Base-by-base conservation (phyloP, 2,113 vertebrate species). In the Dicentrarchus labrax region DNA sequence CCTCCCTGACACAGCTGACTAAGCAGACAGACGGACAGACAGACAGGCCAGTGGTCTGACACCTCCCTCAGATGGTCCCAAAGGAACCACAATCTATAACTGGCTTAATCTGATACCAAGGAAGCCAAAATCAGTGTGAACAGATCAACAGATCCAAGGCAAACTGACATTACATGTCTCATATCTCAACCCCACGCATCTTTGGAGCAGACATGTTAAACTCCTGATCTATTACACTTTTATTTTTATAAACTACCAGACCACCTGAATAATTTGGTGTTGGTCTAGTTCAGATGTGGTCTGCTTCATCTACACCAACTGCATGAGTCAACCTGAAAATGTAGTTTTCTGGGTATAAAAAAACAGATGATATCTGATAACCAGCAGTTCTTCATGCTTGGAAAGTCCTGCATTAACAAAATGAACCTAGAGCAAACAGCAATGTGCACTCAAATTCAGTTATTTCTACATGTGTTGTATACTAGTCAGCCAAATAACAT, bases 1-100 rank as follows among this genome's bases (percentile, higher is more conserved):
- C n/a, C 59, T 60, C 30, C 5, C 54, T 72, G 80, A 72, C 81
- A 82, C 68, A 76, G 73, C 74, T 77, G 80, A 90, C 54, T 75
- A 16, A 82, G 73, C 78, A 78, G 77, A 76, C 57, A 47, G 56
- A 88, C 16, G 21, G 80, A 68, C 36, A 3, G 48, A 15, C 36
- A 3, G 48, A 12, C 83, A 15, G 68, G 39, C 71, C 19, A 10
- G n/a, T 0, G 45, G 59, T 56, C 74, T 7, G 70, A 88, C 77
- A 59, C 21, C 67, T 61, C 47, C 16, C 64, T 76, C 43, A 1
- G 1, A 17, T 21, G 56, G n/a, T 57, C 71, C 50, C 9, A 0
- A 30, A 36, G 47, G 53, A 77, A 56, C 7, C 17, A 5, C 50
- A 62, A 73, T 84, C 72, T 69, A 66, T 0, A 64, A 71, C 54